phyloP scores from a whole-genome alignment of 1,140 invertebrate species.

The Homalodisca vitripennis region DNA sequence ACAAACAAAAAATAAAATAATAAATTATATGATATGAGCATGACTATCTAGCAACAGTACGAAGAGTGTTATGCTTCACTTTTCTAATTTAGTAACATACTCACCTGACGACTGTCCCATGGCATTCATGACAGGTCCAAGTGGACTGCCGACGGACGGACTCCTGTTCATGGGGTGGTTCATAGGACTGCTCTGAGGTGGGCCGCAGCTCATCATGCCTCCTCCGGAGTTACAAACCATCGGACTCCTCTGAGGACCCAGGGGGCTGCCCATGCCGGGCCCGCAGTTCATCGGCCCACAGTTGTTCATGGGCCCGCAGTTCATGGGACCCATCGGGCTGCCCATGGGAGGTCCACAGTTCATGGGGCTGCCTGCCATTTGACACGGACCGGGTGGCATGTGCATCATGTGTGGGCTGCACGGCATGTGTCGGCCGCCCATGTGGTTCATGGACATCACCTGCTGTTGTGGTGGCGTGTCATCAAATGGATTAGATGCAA shows the following conservation, averaged over 20 bases:
- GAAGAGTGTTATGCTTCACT: too few relatives aligned
- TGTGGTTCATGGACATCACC: slow-evolving; percentile 41
- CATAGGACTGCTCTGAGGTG: slow-evolving; percentile 50
- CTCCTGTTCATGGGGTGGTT: slow-evolving; percentile 41
- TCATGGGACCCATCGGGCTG: slow-evolving; percentile 55
- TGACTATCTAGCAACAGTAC: too few relatives aligned
- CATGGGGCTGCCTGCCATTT: slow-evolving; percentile 55
- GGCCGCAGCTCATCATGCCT: slow-evolving; percentile 40
- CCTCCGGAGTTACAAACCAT: slow-evolving; percentile 33
- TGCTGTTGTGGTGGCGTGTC: slow-evolving; percentile 69
- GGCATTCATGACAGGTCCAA: slow-evolving; percentile 37
- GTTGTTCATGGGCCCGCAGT: slow-evolving; percentile 52
- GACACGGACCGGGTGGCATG: slow-evolving; percentile 48
- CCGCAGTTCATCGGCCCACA: slow-evolving; percentile 57
- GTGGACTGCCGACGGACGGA: slow-evolving; percentile 42
- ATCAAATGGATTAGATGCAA: slow-evolving; percentile 94
- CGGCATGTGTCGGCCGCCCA: slow-evolving; percentile 59
- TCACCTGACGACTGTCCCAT: slow-evolving; percentile 32
- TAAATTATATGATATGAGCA: too few relatives aligned
- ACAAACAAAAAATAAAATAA: too few relatives aligned
- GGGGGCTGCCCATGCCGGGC: slow-evolving; percentile 69
- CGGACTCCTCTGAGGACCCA: slow-evolving; percentile 45
- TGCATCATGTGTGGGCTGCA: slow-evolving; percentile 53
- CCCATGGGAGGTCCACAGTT: slow-evolving; percentile 60
- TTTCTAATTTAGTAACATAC: too few relatives aligned